Conservation (phyloP, 1,140 invertebrate genomes). For the Nautilus pompilius region DNA sequence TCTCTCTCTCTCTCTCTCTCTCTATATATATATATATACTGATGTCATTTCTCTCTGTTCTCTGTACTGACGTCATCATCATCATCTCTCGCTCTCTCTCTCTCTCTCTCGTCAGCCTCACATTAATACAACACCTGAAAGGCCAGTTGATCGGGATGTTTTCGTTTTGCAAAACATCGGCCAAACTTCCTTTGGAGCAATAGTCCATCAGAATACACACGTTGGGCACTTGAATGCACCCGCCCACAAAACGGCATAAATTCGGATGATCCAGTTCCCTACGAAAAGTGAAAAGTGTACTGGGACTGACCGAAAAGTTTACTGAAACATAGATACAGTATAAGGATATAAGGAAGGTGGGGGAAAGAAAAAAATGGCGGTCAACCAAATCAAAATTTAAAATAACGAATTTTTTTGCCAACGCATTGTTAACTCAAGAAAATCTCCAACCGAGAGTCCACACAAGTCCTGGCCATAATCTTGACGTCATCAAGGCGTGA, state of each 20-base stretch:
- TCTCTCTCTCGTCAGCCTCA: too few species aligned
- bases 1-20: too few species aligned
- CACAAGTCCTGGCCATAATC: too few species aligned
- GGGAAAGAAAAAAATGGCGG: neutral
- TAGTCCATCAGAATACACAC: conserved; percentile 35
- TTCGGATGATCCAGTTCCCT: conserved; percentile 41
- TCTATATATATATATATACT: too few species aligned
- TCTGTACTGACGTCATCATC: too few species aligned
- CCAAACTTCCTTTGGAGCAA: conserved; percentile 41
- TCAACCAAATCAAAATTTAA: neutral
- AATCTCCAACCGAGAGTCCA: too few species aligned
- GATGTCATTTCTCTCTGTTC: too few species aligned
- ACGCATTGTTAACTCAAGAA: too few species aligned
- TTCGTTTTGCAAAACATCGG: conserved; percentile 41
- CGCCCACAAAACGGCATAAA: conserved; percentile 40
- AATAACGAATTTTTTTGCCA: neutral
- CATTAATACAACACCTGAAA: too few species aligned
- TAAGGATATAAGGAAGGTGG: neutral
- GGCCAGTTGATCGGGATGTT: conserved; percentile 41
- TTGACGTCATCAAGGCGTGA: too few species aligned
- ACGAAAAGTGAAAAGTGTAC: neutral
- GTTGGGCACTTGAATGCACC: conserved; percentile 34
- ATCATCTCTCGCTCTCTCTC: too few species aligned
- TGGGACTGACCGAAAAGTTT: neutral
- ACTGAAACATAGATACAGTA: too few species aligned